Base-by-base conservation (phyloP, 2,888 invertebrate species). In the Clitarchus hookeri region DNA sequence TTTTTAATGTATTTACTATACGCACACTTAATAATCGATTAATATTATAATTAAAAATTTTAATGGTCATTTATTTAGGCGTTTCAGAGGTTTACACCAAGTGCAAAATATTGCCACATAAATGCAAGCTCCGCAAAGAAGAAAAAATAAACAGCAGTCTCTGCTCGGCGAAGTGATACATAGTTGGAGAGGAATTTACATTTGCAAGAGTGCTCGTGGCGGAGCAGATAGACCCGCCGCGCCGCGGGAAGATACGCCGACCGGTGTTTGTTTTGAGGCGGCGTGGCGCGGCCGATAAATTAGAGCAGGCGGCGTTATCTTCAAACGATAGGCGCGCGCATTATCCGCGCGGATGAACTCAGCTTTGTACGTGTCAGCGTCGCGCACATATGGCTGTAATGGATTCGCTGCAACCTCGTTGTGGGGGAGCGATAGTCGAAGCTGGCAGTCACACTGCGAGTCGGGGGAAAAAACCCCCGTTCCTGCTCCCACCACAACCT, bases 271-370 rank as follows among this genome's bases (percentile, higher is more conserved):
- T 65, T 65, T 65, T n/a, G 65, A 65, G 65, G 65, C 65, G 65
- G 16, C 65, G 65, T 6, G 19, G 65, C 65, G 65, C n/a, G 19
- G 65, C 65, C 65, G 65, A n/a, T 65, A n/a, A 65, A 65, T 65
- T 65, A 65, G 23, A 23, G n/a, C n/a, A n/a, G 6, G 65, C 65
- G 53, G 36, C 36, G 65, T 65, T 65, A 65, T 65, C 65, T 65
- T 65, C 12, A 65, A 65, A 65, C 65, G 65, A 65, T 65, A 65
- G 23, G 65, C 65, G 13, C 65, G 65, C n/a, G 65, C n/a, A 48
- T 65, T 65, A 65, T 65, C 65, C 65, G 65, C 19, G 65, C 65
- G 65, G 65, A 65, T 65, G 65, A 65, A 65, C 23, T n/a, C 65
- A 65, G 65, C 65, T n/a, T 65, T 65, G 65, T 65, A 65, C 1